phyloP scores from a whole-genome alignment of 1,140 invertebrate genomes.

The Sycophaga agraensis region DNA sequence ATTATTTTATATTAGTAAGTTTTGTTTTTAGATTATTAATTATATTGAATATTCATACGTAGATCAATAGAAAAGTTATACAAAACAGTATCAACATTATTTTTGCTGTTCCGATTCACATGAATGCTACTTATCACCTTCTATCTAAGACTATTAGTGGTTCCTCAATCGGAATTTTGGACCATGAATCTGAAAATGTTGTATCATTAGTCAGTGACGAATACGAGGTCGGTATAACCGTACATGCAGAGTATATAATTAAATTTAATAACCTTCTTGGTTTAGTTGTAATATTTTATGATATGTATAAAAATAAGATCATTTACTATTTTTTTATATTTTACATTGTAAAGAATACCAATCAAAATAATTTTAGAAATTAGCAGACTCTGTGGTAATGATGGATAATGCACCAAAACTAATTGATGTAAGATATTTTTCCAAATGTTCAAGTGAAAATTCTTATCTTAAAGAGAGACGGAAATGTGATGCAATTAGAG shows the following conservation, averaged over 20 bases:
- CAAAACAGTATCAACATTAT: constrained; percentile 73
- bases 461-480: constrained; percentile 42
- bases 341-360: neutral
- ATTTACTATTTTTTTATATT: neutral
- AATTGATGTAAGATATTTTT: constrained; percentile 65
- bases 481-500: constrained; percentile 63
- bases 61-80: constrained; percentile 60
- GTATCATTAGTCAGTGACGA: constrained; percentile 71
- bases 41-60: constrained; percentile 37
- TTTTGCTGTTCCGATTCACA: constrained; percentile 63
- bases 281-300: neutral
- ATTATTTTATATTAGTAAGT: too few species aligned
- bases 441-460: constrained; percentile 61
- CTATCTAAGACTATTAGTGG: constrained; percentile 65
- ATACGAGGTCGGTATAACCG: constrained; percentile 63
- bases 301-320: neutral
- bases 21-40: constrained; percentile 1
- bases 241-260: neutral
- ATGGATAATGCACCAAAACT: constrained; percentile 62
- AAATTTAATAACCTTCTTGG: too few species aligned
- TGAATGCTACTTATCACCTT: constrained; percentile 61
- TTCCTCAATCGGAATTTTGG: constrained; percentile 68
- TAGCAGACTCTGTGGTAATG: constrained; percentile 58
- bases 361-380: constrained; percentile 40
- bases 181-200: constrained; percentile 73